Evolutionary conservation across 2,113 vertebrate genomes (phyloP), one percentile per base, ranked within the genome.

Genomic region (Puffinus mauretanicus): DNA sequence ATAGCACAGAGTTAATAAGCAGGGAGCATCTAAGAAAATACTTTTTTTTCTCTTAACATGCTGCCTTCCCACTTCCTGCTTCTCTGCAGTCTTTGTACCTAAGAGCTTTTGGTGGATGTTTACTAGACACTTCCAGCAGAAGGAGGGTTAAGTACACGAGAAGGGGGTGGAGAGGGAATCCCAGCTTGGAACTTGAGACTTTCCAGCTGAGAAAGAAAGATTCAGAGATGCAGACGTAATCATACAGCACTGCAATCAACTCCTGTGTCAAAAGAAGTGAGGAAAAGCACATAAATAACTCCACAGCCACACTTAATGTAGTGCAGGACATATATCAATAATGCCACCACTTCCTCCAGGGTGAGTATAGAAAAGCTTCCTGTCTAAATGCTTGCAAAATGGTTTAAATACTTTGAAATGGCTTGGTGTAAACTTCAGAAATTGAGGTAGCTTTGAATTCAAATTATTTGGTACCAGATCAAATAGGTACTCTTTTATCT

Each of bases 151-250:
- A 98, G 93, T 70, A 52, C 84, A 71, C 57, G 57, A 51, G 86
- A 93, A 96, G 96, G 92, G 94, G 96, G 97, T 96, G 97, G 97
- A 97, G 98, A 98, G 96, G 97, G 97, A 97, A 97, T 96, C 97
- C 94, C 97, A 79, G 97, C 96, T 95, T 94, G 98, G 98, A 98
- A 98, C 96, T 97, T 95, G 98, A 98, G 94, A 96, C 98, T 97
- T 98, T 94, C 97, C 98, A 97, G 98, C 98, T 97, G 97, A 98
- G 97, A 90, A 70, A 69, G 76, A 82, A 88, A 83, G 93, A 55
- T 95, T 96, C 84, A 55, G 88, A 98, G 95, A 96, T 92, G 95
- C 93, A 79, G 97, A 97, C 93, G 86, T 96, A 95, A 96, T 94
- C 80, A 47, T 92, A 76, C 90, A 92, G 95, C 84, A 55, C 96